Evolutionary conservation across 2,797 vertebrate genomes (phyloP), one percentile per base, ranked within the genome.

Genomic region (Anas capensis): DNA sequence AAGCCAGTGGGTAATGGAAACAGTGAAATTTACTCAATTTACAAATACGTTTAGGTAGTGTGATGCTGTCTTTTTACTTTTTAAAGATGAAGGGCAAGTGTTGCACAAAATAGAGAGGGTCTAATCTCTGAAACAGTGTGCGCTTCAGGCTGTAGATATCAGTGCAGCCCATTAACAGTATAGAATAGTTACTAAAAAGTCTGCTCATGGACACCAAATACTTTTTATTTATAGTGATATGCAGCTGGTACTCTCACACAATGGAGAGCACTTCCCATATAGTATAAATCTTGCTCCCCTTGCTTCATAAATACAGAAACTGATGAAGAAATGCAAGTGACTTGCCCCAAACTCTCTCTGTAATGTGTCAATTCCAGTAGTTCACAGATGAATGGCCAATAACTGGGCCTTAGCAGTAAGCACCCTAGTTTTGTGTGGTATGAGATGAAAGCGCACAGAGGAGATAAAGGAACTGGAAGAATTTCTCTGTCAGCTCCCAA

Each of bases 151-250:
- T 72, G 20, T 13, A 54, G 64, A 14, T 70, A 65, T n/a, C 58
- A 49, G 0, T 70, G 69, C 38, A 73, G 44, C 51, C 42, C 46
- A 21, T 46, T 40, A 54, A n/a, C 20, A 19, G 10, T 40, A 15
- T 16, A 40, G 36, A 65, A 69, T 1, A 27, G 19, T 44, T 75
- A 14, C 51, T 24, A 56, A 46, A 46, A 60, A 34, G 6, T 73
- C 34, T 31, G 58, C 40, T 78, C 9, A 11, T 71, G 49, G 38
- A 4, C 68, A 31, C 34, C 0, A 0, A 51, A 27, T 7, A 5
- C 8, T 56, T 57, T 36, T 85, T 91, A 38, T 31, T 62, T 54
- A 4, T 6, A 36, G 23, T 65, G 20, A 19, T 64, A 17, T 5
- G 20, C 24, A 75, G 26, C 53, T 86, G 17, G 15, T 34, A 17